phyloP scores from a whole-genome alignment of 2,113 vertebrate genomes.

The Clarias magur region DNA sequence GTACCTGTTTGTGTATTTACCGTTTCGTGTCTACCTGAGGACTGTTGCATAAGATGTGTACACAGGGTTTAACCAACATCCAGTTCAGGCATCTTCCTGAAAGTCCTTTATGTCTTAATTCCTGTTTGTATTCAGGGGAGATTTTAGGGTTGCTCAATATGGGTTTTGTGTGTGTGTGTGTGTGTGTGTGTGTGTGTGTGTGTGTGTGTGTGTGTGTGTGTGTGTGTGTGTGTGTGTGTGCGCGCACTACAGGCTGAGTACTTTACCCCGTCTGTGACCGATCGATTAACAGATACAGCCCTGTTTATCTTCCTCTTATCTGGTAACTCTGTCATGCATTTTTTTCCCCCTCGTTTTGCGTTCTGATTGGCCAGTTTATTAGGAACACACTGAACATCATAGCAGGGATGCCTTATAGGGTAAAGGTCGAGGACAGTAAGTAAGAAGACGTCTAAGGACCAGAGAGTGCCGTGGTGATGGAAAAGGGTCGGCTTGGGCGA shows the following conservation, averaged over 20 bases:
- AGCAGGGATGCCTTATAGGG: no score
- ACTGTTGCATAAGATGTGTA: not conserved
- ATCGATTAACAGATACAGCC: slow-evolving; percentile 5
- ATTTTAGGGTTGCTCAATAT: slow-evolving; percentile 27
- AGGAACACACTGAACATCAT: not conserved
- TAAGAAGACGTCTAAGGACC: no score
- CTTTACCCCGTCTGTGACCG: not conserved
- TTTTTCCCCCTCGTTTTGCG: no score
- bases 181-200: not conserved
- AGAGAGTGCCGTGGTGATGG: no score
- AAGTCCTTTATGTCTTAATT: slow-evolving; percentile 23
- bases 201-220: not conserved
- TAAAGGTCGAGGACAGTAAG: no score
- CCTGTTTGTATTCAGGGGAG: slow-evolving; percentile 24
- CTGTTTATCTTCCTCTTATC: slow-evolving; percentile 10
- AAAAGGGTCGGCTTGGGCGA: no score
- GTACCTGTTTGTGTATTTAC: slow-evolving; percentile 2
- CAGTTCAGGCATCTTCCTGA: not conserved
- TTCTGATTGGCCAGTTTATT: not conserved
- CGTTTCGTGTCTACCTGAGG: not conserved
- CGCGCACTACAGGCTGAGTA: not conserved
- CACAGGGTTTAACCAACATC: not conserved
- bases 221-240: not conserved
- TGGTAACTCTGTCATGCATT: not conserved
- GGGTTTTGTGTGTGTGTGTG: not conserved